A percentile compares a stretch with the other conserved stretches of the same genome.
Evolutionary conservation across 2,797 vertebrate species (phyloP).

Genomic region (Malacoraja senta): DNA sequence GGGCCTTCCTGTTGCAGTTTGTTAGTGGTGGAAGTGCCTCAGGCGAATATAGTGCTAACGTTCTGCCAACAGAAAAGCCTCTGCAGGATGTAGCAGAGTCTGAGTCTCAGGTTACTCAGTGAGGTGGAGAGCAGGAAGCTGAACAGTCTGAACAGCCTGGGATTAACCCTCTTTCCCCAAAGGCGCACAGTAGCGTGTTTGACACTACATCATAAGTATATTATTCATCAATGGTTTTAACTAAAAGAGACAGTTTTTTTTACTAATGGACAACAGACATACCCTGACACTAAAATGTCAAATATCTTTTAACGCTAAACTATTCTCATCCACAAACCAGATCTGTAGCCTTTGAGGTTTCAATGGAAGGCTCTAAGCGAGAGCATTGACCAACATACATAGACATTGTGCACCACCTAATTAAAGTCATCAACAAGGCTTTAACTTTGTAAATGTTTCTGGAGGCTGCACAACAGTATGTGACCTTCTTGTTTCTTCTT

Average conservation of each 20-base stretch:
- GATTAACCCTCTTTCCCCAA: constrained; percentile 37
- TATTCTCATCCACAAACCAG: not conserved
- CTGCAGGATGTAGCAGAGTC: constrained; percentile 39
- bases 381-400: not conserved
- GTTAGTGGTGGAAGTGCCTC: constrained; percentile 37
- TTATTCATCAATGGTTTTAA: constrained; percentile 32
- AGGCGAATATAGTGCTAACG: constrained; percentile 32
- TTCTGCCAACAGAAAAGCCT: constrained; percentile 37
- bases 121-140: constrained; percentile 36
- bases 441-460: too few relatives aligned
- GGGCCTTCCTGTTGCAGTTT: constrained; percentile 36
- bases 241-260: constrained; percentile 35
- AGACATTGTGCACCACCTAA: not conserved
- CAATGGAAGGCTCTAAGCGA: not conserved
- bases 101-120: constrained; percentile 34
- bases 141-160: constrained; percentile 37
- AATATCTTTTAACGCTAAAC: constrained; percentile 11
- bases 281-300: not conserved
- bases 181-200: constrained; percentile 37
- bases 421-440: too few relatives aligned
- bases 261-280: constrained; percentile 27
- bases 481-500: too few relatives aligned
- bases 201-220: constrained; percentile 37
- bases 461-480: too few relatives aligned
- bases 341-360: not conserved